Conservation (phyloP, 1,140 invertebrate genomes). For the Mycetomoellerius zeteki region DNA sequence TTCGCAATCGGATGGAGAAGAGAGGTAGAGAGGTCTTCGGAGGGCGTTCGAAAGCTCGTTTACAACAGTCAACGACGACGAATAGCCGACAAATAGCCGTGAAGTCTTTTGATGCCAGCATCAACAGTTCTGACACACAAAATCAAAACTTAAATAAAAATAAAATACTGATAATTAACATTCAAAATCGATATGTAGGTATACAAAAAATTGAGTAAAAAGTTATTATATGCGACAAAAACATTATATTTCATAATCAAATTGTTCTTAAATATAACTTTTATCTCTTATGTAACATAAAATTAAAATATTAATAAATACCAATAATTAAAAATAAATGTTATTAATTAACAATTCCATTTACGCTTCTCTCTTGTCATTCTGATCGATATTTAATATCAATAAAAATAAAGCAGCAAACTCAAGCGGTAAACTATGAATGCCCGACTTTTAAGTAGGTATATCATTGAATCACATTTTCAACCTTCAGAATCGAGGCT, state of each 20-base stretch:
- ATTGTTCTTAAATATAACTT: neutral
- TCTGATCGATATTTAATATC: neutral
- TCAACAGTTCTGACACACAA: neutral
- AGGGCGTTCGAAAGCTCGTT: conserved; percentile 55
- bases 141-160: neutral
- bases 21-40: neutral
- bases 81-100: neutral
- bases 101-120: conserved; percentile 36
- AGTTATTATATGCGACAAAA: neutral
- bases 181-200: too few relatives aligned
- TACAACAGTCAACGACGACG: conserved; percentile 34
- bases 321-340: neutral
- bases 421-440: neutral
- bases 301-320: neutral
- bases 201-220: neutral
- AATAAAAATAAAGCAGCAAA: neutral
- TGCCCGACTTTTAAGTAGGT: neutral
- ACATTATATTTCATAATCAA: neutral
- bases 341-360: neutral
- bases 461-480: conserved; percentile 25
- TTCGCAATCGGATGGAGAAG: conserved; percentile 10
- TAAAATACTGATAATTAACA: too few relatives aligned
- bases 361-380: neutral
- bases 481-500: conserved; percentile 35
- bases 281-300: neutral